phyloP scores from a whole-genome alignment of 2,113 vertebrate species.

The Cricetomys ansorgei region DNA sequence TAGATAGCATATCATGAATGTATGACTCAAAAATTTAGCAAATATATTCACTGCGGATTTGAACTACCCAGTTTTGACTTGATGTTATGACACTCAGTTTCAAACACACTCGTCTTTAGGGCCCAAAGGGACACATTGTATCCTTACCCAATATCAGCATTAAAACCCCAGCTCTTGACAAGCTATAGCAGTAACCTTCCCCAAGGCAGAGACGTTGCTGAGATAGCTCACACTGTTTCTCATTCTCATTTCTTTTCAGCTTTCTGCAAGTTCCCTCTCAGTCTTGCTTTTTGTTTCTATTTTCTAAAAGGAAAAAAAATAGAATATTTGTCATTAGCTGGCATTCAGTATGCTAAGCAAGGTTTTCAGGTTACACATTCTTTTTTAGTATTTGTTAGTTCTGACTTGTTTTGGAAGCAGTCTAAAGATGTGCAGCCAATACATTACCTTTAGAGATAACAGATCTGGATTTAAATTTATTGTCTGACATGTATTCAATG shows the following conservation, averaged over 20 bases:
- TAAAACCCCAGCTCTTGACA: background rate
- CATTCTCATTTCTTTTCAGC: background rate
- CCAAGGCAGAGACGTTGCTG: background rate
- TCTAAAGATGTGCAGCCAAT: background rate
- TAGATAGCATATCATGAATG: background rate
- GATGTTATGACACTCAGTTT: background rate
- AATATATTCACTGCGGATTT: background rate
- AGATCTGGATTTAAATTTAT: background rate
- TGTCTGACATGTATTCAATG: background rate
- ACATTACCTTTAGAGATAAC: background rate
- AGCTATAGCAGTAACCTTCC: background rate
- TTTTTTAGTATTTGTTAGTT: slow-evolving; percentile 15
- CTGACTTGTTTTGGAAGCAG: background rate
- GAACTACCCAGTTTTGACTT: background rate
- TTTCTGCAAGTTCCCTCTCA: background rate
- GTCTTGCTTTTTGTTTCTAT: background rate
- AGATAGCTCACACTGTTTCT: background rate
- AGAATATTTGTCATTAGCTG: background rate
- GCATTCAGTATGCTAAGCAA: background rate
- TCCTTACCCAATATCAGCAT: background rate
- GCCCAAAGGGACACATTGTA: background rate
- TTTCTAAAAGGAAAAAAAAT: background rate
- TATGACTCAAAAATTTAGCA: background rate
- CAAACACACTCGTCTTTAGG: background rate
- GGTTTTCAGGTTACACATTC: background rate